Conservation (phyloP, 2,888 invertebrate genomes). For the Drosophila quinaria region DNA sequence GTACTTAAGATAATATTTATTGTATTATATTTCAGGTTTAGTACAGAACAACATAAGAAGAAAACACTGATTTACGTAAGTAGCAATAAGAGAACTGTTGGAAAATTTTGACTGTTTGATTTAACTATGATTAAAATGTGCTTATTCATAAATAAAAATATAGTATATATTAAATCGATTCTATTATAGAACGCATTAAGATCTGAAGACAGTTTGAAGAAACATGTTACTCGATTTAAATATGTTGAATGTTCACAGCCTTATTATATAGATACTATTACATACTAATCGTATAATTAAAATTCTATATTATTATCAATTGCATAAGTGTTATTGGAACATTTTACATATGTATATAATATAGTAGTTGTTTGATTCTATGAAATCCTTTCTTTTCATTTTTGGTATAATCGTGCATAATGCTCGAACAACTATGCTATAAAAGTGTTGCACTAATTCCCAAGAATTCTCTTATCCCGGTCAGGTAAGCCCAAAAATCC, state of each 20-base stretch:
- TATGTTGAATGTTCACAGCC: conserved; percentile 63
- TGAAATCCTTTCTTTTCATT: conserved; percentile 32
- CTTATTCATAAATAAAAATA: conserved; percentile 14
- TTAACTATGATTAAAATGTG: conserved; percentile 11
- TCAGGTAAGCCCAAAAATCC: conserved; percentile 11
- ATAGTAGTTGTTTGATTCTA: conserved; percentile 18
- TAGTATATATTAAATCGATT: conserved; percentile 17
- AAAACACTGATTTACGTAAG: conserved; percentile 20
- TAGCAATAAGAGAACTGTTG: conserved; percentile 1
- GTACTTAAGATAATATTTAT: conserved; percentile 22
- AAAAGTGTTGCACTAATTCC: conserved; percentile 66
- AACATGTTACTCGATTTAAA: conserved; percentile 15
- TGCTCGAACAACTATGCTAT: conserved; percentile 41
- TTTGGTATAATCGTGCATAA: conserved; percentile 56
- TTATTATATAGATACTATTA: conserved; percentile 56
- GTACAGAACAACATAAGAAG: conserved; percentile 19
- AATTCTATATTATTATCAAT: conserved; percentile 37
- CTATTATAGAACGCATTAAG: neutral
- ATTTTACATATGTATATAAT: conserved; percentile 3
- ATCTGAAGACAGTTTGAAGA: conserved; percentile 4
- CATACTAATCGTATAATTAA: conserved; percentile 23
- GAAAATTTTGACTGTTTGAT: conserved; percentile 2
- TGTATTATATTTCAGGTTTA: conserved; percentile 17
- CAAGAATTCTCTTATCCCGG: conserved; percentile 45
- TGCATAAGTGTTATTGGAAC: conserved; percentile 7